phyloP scores from a whole-genome alignment of 2,113 vertebrate species.

The Lepus timidus region DNA sequence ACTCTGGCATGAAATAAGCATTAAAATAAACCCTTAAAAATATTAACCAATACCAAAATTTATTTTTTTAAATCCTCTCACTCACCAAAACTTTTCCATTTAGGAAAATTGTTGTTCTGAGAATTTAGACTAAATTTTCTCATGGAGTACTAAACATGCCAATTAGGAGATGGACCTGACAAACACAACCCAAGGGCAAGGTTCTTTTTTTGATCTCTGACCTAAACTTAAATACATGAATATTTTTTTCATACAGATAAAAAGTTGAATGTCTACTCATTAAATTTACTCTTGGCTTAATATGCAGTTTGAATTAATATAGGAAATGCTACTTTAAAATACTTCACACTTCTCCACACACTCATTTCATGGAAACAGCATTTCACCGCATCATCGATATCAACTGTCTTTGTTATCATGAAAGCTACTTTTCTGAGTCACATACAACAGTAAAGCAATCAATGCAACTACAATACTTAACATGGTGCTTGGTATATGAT shows the following conservation, averaged over 20 bases:
- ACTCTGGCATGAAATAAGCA: neutral
- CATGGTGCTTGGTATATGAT: neutral
- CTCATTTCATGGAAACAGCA: conserved; percentile 23
- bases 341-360: neutral
- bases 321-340: conserved; percentile 39
- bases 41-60: neutral
- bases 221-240: conserved; percentile 17
- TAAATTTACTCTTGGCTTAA: conserved; percentile 32
- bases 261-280: conserved; percentile 16
- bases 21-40: neutral
- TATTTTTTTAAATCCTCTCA: conserved; percentile 9
- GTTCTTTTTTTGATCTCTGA: neutral
- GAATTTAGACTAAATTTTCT: neutral
- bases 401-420: conserved; percentile 5
- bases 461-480: neutral
- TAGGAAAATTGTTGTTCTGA: neutral
- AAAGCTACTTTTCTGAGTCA: neutral
- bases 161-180: neutral
- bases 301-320: neutral
- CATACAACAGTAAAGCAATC: neutral
- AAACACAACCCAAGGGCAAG: neutral
- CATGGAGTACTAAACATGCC: neutral
- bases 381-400: neutral
- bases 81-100: conserved; percentile 31
- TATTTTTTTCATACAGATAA: neutral